These are phyloP conservation scores for Athene cunicularia DNA, from an alignment of 2,113 vertebrate genomes.

Conservation along the genomic window DNA sequence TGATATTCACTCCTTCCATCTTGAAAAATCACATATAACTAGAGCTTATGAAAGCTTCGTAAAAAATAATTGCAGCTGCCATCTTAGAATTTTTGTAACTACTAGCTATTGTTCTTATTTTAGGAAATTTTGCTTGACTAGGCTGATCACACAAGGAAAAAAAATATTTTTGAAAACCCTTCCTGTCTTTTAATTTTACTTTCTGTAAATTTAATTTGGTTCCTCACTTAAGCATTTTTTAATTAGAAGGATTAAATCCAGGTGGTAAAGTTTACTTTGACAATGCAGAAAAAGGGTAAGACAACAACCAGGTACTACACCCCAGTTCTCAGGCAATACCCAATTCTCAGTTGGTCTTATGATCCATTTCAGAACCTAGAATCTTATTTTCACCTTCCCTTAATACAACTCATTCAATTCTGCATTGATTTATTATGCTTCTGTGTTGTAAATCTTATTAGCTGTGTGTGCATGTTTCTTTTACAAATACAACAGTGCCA, in stretches of 20 bases:
- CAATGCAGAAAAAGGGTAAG: not conserved
- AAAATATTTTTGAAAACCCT: not conserved
- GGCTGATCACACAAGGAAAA: not conserved
- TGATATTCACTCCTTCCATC: not conserved
- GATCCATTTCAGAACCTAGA: conserved; percentile 32
- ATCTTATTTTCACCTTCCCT: conserved; percentile 44
- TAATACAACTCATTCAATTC: conserved; percentile 29
- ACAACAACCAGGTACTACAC: not conserved
- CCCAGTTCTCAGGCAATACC: not conserved
- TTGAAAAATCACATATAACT: not conserved
- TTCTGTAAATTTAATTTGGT: not conserved
- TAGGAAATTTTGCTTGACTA: not conserved
- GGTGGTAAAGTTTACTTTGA: not conserved
- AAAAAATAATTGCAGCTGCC: not conserved
- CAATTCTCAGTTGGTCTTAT: not conserved
- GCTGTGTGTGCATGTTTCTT: conserved; percentile 22
- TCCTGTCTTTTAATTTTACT: not conserved
- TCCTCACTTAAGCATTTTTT: not conserved
- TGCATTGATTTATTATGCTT: conserved; percentile 55
- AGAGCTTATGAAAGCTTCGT: not conserved
- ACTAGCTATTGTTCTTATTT: not conserved
- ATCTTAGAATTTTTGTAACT: not conserved
- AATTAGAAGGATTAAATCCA: not conserved
- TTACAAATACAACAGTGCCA: conserved; percentile 18
- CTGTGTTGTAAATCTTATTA: conserved; percentile 50